Base-by-base conservation (phyloP, 53 echinoderm and acorn worm genomes). In the Antedon mediterranea region DNA sequence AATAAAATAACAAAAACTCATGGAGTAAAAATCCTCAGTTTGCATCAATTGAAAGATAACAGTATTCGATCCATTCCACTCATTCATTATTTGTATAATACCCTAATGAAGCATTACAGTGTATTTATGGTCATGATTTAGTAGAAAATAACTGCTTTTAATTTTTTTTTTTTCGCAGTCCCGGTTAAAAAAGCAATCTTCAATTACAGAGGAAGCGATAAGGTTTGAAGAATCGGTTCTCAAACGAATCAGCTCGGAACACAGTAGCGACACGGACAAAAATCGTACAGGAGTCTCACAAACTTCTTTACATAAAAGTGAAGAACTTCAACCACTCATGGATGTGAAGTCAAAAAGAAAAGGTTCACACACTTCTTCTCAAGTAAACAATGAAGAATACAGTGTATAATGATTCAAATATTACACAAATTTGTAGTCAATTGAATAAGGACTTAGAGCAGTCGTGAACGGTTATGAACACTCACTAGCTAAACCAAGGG, bases 301-400 rank as follows among this genome's bases (percentile, higher is more conserved):
- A 34, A 37, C 79, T 2, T 84, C 84, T 33, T 84, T 79, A 6
- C 42, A 79, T 20, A 78, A 72, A 30, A 86, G 86, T 37, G 86
- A 86, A 11, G 86, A 86, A 30, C 71, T 31, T 27, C 82, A 82
- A 71, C 86, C 86, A 32, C 73, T 86, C 30, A 33, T 81, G 34
- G 23, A 2, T 6, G 57, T 57, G 20, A 57, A 57, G 57, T 18
- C 57, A 15, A 37, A n/a, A n/a, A 5, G 57, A 26, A 57, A 57
- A 18, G 57, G 57, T 26, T 57, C 57, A 57, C 20, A 41, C 5
- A 41, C 57, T 23, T 4, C 11, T 37, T 57, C 57, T 18, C 57
- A 57, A 57, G 23, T 23, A 57, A 15, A 57, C 23, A 57, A 57
- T 57, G 57, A 57, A 57, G 57, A 57, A 23, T 57, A 57, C 23